Conservation (phyloP, 2,113 vertebrate genomes). For the Dromaius novaehollandiae region DNA sequence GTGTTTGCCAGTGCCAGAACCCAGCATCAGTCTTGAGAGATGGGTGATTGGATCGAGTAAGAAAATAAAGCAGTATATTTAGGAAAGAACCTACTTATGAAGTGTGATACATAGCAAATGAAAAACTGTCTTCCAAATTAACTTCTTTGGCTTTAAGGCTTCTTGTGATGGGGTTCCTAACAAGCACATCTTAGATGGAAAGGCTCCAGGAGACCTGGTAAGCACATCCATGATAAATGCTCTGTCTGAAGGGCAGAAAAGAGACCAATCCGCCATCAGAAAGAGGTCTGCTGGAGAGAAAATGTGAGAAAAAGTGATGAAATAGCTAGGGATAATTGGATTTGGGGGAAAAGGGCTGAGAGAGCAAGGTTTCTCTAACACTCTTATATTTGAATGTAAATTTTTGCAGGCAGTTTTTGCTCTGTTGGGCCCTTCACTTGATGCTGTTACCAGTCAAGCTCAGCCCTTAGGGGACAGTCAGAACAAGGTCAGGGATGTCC, state of each 20-base stretch:
- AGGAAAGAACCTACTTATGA: neutral
- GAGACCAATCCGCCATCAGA: neutral
- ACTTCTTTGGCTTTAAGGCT: neutral
- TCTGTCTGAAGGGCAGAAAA: neutral
- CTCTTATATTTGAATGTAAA: neutral
- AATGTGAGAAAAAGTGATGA: neutral
- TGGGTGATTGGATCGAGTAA: neutral
- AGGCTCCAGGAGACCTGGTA: neutral
- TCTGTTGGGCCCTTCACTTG: neutral
- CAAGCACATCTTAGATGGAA: neutral
- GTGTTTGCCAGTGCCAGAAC: neutral
- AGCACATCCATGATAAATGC: neutral
- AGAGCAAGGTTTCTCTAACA: neutral
- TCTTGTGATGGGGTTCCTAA: neutral
- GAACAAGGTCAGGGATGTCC: neutral
- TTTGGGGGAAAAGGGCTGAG: neutral
- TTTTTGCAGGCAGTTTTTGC: neutral
- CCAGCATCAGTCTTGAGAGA: neutral
- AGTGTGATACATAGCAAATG: rapidly evolving
- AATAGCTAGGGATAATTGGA: neutral
- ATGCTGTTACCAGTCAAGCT: neutral
- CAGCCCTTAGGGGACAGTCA: neutral
- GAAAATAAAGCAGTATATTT: neutral
- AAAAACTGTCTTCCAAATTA: neutral
- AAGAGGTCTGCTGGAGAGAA: neutral